Base-by-base conservation (phyloP, 2,797 vertebrate species). In the Tokudaia muenninki region DNA sequence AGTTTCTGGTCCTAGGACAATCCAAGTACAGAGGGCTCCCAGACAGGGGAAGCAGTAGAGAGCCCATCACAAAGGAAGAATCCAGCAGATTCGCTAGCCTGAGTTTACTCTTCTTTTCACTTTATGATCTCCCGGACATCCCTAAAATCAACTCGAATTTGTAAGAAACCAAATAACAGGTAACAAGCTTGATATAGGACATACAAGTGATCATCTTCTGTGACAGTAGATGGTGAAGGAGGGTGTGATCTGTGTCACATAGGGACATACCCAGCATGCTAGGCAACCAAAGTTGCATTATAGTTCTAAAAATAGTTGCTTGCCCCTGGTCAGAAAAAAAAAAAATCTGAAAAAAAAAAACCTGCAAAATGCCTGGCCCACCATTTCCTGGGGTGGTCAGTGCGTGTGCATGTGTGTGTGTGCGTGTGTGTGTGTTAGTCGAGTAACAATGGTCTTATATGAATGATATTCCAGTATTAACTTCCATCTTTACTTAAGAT, bases 401-500 rank as follows among this genome's bases (percentile, higher is more conserved):
- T 78, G 44, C 47, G 22, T 77, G 11, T 77, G 70, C 87, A 31
- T n/a, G 1, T 78, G 72, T 74, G 72, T 74, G 37, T 74, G 37
- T 74, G 67, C 47, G 24, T 77, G 74, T 44, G 31, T 55, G 9
- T 55, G 17, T 52, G 16, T 37, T 41, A 41, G 41, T 41, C 41
- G 91, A 83, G 78, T 1, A 19, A 67, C 0, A 13, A 31, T 61
- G 9, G 8, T 81, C 16, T 95, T 13, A 37, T 6, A 90, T 11
- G 19, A 65, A 90, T 8, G 10, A 8, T 16, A 52, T 34, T 79
- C 78, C 37, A 70, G 59, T 81, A 87, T 61, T 13, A 0, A 13
- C 19, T 91, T 96, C 41, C 16, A 4, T 44, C 63, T 94, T 87
- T 75, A 44, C 79, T n/a, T 65, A 84, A 41, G 24, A 61, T 19